phyloP scores from a whole-genome alignment of 2,113 vertebrate species.

The Melanotaenia duboulayi region DNA sequence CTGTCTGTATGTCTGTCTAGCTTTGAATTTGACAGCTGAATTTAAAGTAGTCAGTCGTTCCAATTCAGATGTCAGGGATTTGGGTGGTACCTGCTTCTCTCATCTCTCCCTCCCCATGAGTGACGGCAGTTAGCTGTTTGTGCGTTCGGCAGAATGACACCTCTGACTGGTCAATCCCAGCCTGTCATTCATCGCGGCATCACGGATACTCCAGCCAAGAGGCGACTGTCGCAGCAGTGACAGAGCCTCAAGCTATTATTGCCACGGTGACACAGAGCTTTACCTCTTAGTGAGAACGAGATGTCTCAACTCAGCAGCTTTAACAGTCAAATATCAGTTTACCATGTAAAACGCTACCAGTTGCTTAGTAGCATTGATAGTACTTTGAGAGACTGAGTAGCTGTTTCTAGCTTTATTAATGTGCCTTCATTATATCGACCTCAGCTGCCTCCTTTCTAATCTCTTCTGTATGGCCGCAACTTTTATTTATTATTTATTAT shows the following conservation, averaged over 20 bases:
- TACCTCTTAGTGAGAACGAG: slow-evolving; percentile 47
- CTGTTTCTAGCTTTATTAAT: slow-evolving; percentile 42
- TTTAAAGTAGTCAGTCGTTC: slow-evolving; percentile 64
- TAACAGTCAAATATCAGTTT: slow-evolving; percentile 53
- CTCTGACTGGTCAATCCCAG: slow-evolving; percentile 70
- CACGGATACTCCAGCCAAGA: slow-evolving; percentile 39
- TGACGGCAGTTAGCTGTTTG: slow-evolving; percentile 51
- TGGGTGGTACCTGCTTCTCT: slow-evolving; percentile 57
- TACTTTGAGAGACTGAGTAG: slow-evolving; percentile 27
- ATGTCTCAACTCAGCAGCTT: slow-evolving; percentile 42
- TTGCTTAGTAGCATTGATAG: slow-evolving; percentile 5
- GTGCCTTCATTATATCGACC: slow-evolving; percentile 5
- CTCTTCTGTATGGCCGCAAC: slow-evolving; percentile 1
- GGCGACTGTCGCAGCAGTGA: slow-evolving; percentile 38
- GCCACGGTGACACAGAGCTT: slow-evolving; percentile 52
- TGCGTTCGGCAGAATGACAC: slow-evolving; percentile 58
- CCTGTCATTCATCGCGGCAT: slow-evolving; percentile 61
- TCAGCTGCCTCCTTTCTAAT: not conserved
- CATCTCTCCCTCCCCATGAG: slow-evolving; percentile 34
- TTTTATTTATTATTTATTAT: not conserved
- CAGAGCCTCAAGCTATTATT: slow-evolving; percentile 57
- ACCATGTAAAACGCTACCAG: slow-evolving; percentile 14
- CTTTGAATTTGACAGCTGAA: slow-evolving; percentile 61
- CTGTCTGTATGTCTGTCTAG: slow-evolving; percentile 22
- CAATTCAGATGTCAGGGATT: slow-evolving; percentile 28